Evolutionary conservation across 35 echinoderm and acorn worm genomes (phyloP).

Genomic region (Stichopus chloronotus): DNA sequence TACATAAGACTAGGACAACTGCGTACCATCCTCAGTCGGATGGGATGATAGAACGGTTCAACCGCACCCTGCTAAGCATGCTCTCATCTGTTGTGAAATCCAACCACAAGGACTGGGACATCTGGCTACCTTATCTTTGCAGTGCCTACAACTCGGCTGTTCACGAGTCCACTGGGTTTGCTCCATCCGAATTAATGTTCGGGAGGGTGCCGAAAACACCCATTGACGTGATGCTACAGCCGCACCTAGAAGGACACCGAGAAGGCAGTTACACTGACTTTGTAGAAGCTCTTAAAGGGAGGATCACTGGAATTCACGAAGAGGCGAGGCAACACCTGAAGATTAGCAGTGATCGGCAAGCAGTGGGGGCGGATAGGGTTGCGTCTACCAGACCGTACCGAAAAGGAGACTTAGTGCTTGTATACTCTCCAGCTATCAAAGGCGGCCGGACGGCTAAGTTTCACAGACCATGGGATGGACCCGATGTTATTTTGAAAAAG

Average conservation of each 20-base stretch:
- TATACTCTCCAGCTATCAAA: constrained; percentile 12
- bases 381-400: background rate
- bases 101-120: constrained; percentile 68
- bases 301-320: background rate
- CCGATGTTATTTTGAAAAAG: background rate
- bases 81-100: constrained; percentile 22
- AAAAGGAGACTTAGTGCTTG: constrained; percentile 5
- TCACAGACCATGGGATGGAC: constrained; percentile 29
- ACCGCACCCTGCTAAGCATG: constrained; percentile 31
- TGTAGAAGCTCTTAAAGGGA: background rate
- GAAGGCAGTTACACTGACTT: background rate
- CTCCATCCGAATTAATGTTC: constrained; percentile 45
- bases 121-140: constrained; percentile 44
- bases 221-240: constrained; percentile 32
- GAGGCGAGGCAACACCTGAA: background rate
- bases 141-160: background rate
- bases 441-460: constrained; percentile 24
- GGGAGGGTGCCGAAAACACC: constrained; percentile 5
- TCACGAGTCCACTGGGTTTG: constrained; percentile 31
- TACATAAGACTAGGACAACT: constrained; percentile 43
- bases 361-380: background rate
- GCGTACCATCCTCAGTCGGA: constrained; percentile 59
- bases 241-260: no score
- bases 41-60: constrained; percentile 57
- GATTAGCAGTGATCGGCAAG: background rate